Percentiles rank a stretch among this genome's conserved stretches.
These are phyloP conservation scores for Hylomyscus alleni DNA, from an alignment of 2,797 vertebrate species.

Conservation along the genomic window DNA sequence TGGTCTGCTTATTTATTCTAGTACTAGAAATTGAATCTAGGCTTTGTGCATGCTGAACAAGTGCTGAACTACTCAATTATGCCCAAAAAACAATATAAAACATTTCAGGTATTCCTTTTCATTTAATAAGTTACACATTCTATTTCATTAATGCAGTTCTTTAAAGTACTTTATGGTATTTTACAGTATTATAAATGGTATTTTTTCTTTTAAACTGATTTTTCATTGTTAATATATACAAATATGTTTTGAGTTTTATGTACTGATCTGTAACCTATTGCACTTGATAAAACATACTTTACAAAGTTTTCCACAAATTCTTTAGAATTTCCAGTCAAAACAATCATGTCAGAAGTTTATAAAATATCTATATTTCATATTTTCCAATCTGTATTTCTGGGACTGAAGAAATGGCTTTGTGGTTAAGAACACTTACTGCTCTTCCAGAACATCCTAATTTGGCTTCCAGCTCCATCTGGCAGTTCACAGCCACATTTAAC, in stretches of 20 bases:
- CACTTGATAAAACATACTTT: background rate
- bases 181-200: background rate
- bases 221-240: background rate
- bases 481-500: no score
- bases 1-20: background rate
- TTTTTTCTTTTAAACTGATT: background rate
- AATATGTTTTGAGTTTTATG: background rate
- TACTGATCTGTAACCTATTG: background rate
- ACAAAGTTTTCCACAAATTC: constrained; percentile 4
- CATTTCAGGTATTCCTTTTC: background rate
- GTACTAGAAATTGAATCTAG: background rate
- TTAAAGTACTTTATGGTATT: background rate
- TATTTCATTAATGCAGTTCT: background rate
- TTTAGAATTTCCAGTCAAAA: background rate
- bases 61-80: background rate
- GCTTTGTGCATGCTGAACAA: background rate
- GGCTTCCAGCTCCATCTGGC: background rate
- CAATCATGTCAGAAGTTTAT: background rate
- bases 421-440: background rate
- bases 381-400: background rate
- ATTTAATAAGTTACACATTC: background rate
- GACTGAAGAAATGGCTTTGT: background rate
- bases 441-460: background rate
- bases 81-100: background rate
- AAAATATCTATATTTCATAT: background rate